Conservation (phyloP, 2,113 vertebrate species). For the Psammodynastes pulverulentus region DNA sequence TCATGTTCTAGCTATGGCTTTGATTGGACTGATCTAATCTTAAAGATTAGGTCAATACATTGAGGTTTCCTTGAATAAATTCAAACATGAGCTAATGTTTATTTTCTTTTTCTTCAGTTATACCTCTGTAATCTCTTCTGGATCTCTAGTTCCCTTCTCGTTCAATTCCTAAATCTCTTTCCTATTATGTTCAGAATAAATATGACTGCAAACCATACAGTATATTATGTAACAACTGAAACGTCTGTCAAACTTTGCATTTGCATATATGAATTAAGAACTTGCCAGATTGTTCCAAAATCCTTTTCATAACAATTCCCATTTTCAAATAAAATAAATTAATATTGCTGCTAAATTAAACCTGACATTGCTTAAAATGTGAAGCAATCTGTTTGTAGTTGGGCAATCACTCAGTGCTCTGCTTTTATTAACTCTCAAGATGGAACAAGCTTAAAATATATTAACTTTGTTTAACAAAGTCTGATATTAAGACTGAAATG, state of each 20-base stretch:
- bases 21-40: background rate
- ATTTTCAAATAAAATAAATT: slow-evolving; percentile 46
- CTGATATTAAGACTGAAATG: slow-evolving; percentile 63
- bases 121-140: background rate
- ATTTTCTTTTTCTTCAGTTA: background rate
- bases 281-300: slow-evolving; percentile 15
- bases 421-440: slow-evolving; percentile 52
- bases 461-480: slow-evolving; percentile 63
- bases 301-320: slow-evolving; percentile 33
- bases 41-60: background rate
- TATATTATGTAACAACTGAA: slow-evolving; percentile 1
- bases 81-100: background rate
- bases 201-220: slow-evolving; percentile 7
- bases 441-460: slow-evolving; percentile 56
- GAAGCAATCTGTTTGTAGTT: slow-evolving; percentile 54
- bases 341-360: slow-evolving; percentile 61
- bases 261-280: background rate
- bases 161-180: background rate
- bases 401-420: slow-evolving; percentile 42
- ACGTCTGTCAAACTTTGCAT: background rate
- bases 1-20: background rate
- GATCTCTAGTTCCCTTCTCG: background rate
- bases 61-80: background rate
- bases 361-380: slow-evolving; percentile 41
- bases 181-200: background rate